Base-by-base conservation (phyloP, 2,113 vertebrate genomes). In the Xyliphius kryptos region DNA sequence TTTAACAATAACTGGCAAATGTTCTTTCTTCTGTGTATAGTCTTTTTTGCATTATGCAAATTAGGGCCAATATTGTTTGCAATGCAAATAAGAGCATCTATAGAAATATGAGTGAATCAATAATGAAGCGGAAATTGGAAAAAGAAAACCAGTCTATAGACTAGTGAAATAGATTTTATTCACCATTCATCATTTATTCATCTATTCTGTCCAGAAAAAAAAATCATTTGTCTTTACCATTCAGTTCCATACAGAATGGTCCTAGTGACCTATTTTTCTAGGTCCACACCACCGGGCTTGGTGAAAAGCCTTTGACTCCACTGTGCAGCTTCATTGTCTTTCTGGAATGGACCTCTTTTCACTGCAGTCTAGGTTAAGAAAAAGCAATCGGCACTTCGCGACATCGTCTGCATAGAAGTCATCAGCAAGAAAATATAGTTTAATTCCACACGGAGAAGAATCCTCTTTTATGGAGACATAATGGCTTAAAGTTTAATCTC, bases 101-200 rank as follows among this genome's bases (percentile, higher is more conserved):
- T n/a, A n/a, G n/a, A n/a, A n/a, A n/a, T n/a, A n/a, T n/a, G n/a
- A n/a, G n/a, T n/a, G n/a, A n/a, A n/a, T n/a, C n/a, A n/a, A n/a
- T n/a, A n/a, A n/a, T n/a, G n/a, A n/a, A n/a, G n/a, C n/a, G n/a
- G n/a, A n/a, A 14, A 38, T 46, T 22, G 9, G 32, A 44, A 49
- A 59, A 15, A 41, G 17, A 52, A 63, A 64, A 51, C 58, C 10
- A 41, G 67, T 63, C 62, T 66, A 76, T n/a, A n/a, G 68, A 77
- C 72, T 55, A 73, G 79, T 80, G 75, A 82, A 81, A 84, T 80
- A 80, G 15, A 81, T 82, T 78, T 77, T 72, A 80, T 83, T 84
- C 75, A 79, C 82, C 76, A 69, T 60, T n/a, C n/a, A n/a, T n/a
- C n/a, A n/a, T n/a, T n/a, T n/a, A n/a, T n/a, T n/a, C n/a, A 60